Percentiles rank a stretch among this genome's conserved stretches.
Evolutionary conservation across 1,140 invertebrate genomes (phyloP).

Genomic region (Dreissena rostriformis): DNA sequence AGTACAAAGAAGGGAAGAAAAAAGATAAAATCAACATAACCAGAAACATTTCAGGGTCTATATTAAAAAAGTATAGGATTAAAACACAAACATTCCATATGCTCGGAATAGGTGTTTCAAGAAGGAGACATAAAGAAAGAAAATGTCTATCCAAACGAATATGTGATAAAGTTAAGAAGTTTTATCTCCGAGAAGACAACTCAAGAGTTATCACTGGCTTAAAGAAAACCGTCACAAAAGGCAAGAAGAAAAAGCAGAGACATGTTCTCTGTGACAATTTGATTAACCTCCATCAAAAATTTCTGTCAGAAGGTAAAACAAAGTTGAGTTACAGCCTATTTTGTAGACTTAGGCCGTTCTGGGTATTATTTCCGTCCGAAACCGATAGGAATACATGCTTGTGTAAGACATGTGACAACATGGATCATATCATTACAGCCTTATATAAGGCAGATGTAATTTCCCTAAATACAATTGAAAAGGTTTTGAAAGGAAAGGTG

Average conservation of each 20-base stretch:
- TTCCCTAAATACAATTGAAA: background rate
- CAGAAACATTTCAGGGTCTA: slow-evolving; percentile 10
- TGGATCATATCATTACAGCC: background rate
- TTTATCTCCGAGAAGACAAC: slow-evolving; percentile 11
- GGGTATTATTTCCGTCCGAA: slow-evolving; percentile 15
- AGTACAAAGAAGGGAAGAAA: slow-evolving; percentile 14
- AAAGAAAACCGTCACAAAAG: slow-evolving; percentile 7
- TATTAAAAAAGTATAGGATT: slow-evolving; percentile 17
- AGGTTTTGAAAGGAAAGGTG: slow-evolving; percentile 9
- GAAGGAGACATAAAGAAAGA: background rate
- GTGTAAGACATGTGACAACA: slow-evolving; percentile 27
- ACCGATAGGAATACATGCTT: slow-evolving; percentile 29
- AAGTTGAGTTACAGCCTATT: background rate
- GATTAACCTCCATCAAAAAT: slow-evolving; percentile 17
- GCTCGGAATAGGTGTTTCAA: background rate
- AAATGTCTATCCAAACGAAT: slow-evolving; percentile 5
- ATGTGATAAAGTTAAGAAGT: background rate
- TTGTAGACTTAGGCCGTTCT: slow-evolving; percentile 15
- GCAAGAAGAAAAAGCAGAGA: slow-evolving; percentile 13
- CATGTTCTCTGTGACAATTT: background rate
- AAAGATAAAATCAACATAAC: slow-evolving; percentile 1
- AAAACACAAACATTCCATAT: background rate
- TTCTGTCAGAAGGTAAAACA: background rate
- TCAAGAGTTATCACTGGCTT: slow-evolving; percentile 16
- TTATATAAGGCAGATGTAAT: background rate